Evolutionary conservation across 1,140 invertebrate genomes (phyloP).

Genomic region (Dufourea novaeangliae): DNA sequence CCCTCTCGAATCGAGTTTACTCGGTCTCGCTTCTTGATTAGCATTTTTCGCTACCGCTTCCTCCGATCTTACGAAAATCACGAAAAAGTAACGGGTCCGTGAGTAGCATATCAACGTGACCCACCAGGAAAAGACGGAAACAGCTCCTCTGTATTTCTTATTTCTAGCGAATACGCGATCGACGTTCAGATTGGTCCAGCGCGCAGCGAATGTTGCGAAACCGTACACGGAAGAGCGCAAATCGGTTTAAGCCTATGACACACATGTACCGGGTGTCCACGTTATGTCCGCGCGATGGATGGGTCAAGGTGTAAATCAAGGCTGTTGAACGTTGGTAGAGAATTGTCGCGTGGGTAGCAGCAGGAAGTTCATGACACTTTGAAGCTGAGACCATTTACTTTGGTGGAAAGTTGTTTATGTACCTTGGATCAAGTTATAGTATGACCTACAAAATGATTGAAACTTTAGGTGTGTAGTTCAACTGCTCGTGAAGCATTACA

Average conservation of each 20-base stretch:
- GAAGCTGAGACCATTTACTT: background rate
- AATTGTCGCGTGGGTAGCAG: conserved; percentile 36
- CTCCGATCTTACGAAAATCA: conserved; percentile 2
- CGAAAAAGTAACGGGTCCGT: conserved; percentile 11
- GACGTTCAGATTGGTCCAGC: conserved; percentile 38
- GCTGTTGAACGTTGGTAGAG: conserved; percentile 6
- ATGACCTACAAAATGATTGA: background rate
- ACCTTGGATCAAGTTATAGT: background rate
- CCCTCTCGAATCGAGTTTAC: conserved; percentile 30
- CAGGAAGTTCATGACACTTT: background rate
- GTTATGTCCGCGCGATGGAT: conserved; percentile 38
- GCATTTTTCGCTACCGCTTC: conserved; percentile 15
- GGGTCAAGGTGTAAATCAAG: conserved; percentile 55
- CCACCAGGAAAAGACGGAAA: background rate
- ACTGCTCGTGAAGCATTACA: no score
- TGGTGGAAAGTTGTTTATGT: conserved; percentile 3
- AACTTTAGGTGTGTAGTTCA: no score
- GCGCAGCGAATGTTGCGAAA: conserved; percentile 46
- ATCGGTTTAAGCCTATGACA: conserved; percentile 49
- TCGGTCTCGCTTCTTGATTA: conserved; percentile 23
- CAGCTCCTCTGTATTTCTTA: no score
- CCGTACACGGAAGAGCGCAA: conserved; percentile 46
- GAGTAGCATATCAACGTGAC: background rate
- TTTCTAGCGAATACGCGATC: conserved; percentile 12
- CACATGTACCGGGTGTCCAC: conserved; percentile 37